Percentiles rank a stretch among this genome's conserved stretches.
Evolutionary conservation across 2,888 invertebrate genomes (phyloP).

Genomic region (Priocnemis perturbator): DNA sequence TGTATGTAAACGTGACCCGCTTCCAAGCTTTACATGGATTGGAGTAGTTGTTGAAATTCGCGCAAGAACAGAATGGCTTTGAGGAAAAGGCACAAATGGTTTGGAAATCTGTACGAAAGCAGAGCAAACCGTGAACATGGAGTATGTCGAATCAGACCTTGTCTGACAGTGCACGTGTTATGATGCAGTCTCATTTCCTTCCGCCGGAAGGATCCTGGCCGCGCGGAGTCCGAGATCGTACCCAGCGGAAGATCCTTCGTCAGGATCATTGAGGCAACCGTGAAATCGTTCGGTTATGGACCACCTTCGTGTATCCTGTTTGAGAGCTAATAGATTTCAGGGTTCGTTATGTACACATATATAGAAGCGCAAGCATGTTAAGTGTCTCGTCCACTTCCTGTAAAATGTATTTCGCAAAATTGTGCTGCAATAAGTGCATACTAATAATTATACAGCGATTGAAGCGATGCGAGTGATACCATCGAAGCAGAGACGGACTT

Average conservation of each 20-base stretch:
- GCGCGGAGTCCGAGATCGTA: neutral
- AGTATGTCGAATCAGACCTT: neutral
- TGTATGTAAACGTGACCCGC: no score
- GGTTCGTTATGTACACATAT: slow-evolving; percentile 43
- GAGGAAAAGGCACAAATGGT: no score
- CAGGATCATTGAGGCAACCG: slow-evolving; percentile 39
- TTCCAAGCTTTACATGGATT: neutral
- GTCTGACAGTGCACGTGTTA: neutral
- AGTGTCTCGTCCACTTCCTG: neutral
- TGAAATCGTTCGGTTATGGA: slow-evolving; percentile 55
- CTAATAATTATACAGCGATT: no score
- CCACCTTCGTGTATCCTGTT: slow-evolving; percentile 34
- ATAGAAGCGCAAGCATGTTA: neutral
- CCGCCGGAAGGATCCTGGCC: slow-evolving; percentile 13
- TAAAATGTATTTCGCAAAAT: neutral
- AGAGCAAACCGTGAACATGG: no score
- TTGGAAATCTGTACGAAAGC: no score
- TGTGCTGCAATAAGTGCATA: no score
- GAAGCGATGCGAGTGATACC: no score
- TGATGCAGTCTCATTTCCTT: slow-evolving; percentile 50
- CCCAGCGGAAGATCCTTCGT: slow-evolving; percentile 16
- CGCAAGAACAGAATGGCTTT: no score
- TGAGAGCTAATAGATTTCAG: slow-evolving; percentile 55
- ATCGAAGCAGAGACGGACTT: no score
- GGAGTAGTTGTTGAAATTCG: no score